Percentiles rank a stretch among this genome's conserved stretches.
phyloP scores from a whole-genome alignment of 2,113 vertebrate species.

The Dipodomys spectabilis region DNA sequence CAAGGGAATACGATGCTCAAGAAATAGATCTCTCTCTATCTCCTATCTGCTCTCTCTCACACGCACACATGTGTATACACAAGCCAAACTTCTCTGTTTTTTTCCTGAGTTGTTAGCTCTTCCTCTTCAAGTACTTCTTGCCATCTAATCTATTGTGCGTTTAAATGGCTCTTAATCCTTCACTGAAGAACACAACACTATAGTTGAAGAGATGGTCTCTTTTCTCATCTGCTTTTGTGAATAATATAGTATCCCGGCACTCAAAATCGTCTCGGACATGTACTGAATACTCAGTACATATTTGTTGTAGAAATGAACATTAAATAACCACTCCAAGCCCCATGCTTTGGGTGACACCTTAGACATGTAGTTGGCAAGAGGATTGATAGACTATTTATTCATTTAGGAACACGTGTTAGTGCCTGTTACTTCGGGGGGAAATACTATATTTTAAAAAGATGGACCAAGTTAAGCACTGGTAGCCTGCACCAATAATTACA shows the following conservation, averaged over 20 bases:
- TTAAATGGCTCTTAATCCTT: constrained; percentile 9
- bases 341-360: neutral
- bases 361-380: neutral
- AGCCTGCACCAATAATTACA: too few relatives aligned
- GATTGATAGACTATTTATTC: neutral
- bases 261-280: neutral
- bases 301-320: neutral
- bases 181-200: neutral
- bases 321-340: neutral
- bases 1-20: neutral
- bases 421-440: neutral
- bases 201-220: neutral
- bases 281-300: constrained; percentile 20
- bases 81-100: neutral
- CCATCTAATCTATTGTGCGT: neutral
- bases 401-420: constrained; percentile 4
- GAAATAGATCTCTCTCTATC: neutral
- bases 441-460: neutral
- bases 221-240: too few relatives aligned
- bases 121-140: neutral
- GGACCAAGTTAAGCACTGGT: neutral
- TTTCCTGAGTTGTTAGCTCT: neutral
- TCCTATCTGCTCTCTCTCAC: neutral
- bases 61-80: neutral
- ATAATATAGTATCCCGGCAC: neutral